Percentiles rank a stretch among this genome's conserved stretches.
These are phyloP conservation scores for Bombus confusus DNA, from an alignment of 1,140 invertebrate species.

Conservation along the genomic window DNA sequence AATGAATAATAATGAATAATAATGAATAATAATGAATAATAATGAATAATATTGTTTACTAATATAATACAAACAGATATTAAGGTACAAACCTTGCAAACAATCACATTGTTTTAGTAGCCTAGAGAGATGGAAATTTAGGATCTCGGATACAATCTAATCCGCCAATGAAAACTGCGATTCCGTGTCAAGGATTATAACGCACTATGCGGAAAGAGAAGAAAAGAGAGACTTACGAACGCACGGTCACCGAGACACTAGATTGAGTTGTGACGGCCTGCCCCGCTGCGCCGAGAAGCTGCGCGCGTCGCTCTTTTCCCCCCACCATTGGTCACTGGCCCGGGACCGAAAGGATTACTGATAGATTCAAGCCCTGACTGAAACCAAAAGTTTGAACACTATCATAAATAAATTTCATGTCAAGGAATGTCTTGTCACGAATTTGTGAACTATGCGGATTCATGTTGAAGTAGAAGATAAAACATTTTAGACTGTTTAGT, in stretches of 20 bases:
- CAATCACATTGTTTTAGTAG: conserved; percentile 48
- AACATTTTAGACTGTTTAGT: background rate
- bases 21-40: no score
- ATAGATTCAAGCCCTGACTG: background rate
- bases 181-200: conserved; percentile 44
- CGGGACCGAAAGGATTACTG: conserved; percentile 33
- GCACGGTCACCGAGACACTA: conserved; percentile 77
- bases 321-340: conserved; percentile 44
- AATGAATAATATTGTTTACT: background rate
- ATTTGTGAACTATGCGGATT: background rate
- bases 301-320: conserved; percentile 69
- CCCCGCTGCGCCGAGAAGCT: conserved; percentile 59
- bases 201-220: background rate
- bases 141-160: conserved; percentile 18
- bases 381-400: background rate
- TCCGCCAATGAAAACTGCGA: conserved; percentile 8
- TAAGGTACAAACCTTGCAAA: conserved; percentile 32
- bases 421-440: no score
- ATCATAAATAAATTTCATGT: background rate
- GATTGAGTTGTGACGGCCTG: conserved; percentile 81
- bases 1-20: no score
- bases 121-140: conserved; percentile 15
- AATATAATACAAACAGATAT: background rate
- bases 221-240: conserved; percentile 1
- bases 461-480: background rate